Evolutionary conservation across 1,140 invertebrate genomes (phyloP), one percentile per base, ranked within the genome.

Genomic region (Patella vulgata): DNA sequence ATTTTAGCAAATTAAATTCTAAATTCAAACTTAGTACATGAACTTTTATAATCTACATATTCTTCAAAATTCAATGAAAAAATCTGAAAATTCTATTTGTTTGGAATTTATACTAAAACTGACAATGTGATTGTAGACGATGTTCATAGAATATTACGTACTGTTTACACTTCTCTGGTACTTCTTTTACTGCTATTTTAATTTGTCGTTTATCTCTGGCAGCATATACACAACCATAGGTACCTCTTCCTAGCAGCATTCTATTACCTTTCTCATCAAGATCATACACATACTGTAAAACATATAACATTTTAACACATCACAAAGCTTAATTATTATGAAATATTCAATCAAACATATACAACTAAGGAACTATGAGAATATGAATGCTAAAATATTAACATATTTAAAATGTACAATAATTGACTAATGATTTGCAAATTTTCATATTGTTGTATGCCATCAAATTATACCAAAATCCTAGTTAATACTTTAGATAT

Each of bases 161-260:
- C 88, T 96, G 94, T 12, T 96, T 87, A 85, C 97, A 97, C 82
- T 93, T 93, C 82, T 99, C 96, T 0, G 95, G 94, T 58, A 99
- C 94, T 87, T 99, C 97, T 84, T 99, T 99, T 1, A 99, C 93
- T 1, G 97, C 97, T 72, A 99, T 97, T 60, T 93, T 87, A 1
- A 96, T 93, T 87, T 99, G 96, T 77, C 93, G 94, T 31, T 95
- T 87, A 86, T 99, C 96, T 14, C 95, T 84, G 2, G 96, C 97
- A 11, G 96, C 95, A 81, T 94, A 99, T 2, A 99, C 97, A 0
- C 92, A 88, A 1, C 97, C 97, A 84, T 97, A 99, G 0, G 96
- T 98, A 3, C 97, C 97, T 85, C 93, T 93, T 5, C 97, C 97
- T 11, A 99, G 87, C 11, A 98, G 85, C 31, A 96, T 90, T 42